Conservation (phyloP, 2,797 vertebrate genomes). For the Morus bassanus region DNA sequence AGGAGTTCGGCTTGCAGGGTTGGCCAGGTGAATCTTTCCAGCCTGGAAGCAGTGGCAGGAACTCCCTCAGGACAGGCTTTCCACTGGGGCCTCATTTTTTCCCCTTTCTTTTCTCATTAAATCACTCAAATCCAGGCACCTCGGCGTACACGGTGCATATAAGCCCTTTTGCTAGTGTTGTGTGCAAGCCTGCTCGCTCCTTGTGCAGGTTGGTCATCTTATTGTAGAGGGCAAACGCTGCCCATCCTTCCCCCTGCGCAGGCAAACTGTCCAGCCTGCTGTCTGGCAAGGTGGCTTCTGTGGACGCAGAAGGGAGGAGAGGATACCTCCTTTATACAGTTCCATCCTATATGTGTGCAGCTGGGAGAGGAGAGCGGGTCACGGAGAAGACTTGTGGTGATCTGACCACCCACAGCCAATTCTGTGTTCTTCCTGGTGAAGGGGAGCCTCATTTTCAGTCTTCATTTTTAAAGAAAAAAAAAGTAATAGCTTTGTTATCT, state of each 20-base stretch:
- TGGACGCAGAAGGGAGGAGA: not conserved
- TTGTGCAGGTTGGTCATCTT: not conserved
- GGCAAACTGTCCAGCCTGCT: not conserved
- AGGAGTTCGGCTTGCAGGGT: not conserved
- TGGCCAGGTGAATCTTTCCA: not conserved
- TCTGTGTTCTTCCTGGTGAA: not conserved
- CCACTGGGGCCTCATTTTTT: not conserved
- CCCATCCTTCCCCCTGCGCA: not conserved
- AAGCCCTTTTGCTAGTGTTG: not conserved
- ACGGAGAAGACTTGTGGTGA: not conserved
- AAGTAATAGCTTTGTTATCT: not conserved
- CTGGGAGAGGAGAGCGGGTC: not conserved
- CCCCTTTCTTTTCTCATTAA: not conserved
- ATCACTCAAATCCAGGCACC: not conserved
- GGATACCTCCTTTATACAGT: not conserved
- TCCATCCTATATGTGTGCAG: accelerated
- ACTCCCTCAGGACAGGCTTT: not conserved
- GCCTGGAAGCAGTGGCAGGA: not conserved
- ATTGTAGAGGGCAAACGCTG: not conserved
- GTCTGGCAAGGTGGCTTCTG: not conserved
- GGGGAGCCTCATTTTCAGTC: not conserved
- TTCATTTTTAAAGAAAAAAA: not conserved
- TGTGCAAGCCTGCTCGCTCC: not conserved
- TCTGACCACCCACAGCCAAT: not conserved
- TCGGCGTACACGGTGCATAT: accelerated